Evolutionary conservation across 2,888 invertebrate species (phyloP).

Genomic region (Chymomyza fuscimana): DNA sequence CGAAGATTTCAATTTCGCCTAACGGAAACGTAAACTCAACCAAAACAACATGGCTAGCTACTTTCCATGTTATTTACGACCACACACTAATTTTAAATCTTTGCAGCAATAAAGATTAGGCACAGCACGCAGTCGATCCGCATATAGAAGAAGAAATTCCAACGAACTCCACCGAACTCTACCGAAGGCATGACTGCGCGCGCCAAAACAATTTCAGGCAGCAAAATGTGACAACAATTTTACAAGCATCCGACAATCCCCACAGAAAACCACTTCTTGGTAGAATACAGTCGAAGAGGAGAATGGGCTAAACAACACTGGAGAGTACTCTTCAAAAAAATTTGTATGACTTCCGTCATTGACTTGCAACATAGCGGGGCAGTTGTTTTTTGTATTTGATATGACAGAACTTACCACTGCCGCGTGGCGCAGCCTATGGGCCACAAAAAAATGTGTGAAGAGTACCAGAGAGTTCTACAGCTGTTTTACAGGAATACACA

Average conservation of each 20-base stretch:
- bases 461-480: constrained; percentile 44
- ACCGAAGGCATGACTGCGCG: constrained; percentile 25
- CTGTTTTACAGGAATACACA: constrained; percentile 24
- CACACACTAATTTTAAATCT: constrained; percentile 48
- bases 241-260: constrained; percentile 3
- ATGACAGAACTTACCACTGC: constrained; percentile 74
- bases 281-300: neutral
- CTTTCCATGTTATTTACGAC: constrained; percentile 62
- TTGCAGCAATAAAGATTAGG: constrained; percentile 45
- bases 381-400: constrained; percentile 78
- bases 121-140: constrained; percentile 3
- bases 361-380: constrained; percentile 77
- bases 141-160: neutral
- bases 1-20: neutral
- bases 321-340: constrained; percentile 12
- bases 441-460: constrained; percentile 34
- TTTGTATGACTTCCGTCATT: constrained; percentile 75
- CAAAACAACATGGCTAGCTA: constrained; percentile 17
- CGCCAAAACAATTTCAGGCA: constrained; percentile 31
- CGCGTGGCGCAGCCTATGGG: constrained; percentile 32
- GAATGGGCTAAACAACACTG: neutral
- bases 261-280: neutral
- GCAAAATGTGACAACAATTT: constrained; percentile 20
- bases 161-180: neutral
- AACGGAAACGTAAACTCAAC: constrained; percentile 4